phyloP scores from a whole-genome alignment of 2,113 vertebrate species.

The Chloebia gouldiae region DNA sequence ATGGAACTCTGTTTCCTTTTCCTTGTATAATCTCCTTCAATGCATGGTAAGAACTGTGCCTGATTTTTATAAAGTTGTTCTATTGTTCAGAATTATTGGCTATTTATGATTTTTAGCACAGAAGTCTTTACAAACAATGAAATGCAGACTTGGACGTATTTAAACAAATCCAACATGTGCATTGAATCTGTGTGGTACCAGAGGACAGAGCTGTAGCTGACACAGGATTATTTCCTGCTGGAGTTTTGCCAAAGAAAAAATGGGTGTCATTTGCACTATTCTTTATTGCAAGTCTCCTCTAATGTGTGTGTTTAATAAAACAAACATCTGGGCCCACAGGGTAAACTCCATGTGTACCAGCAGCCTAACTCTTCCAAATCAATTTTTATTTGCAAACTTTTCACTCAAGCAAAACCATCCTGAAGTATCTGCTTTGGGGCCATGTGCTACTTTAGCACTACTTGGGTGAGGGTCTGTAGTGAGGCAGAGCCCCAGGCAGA shows the following conservation, averaged over 20 bases:
- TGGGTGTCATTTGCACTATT: neutral
- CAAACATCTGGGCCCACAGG: constrained; percentile 44
- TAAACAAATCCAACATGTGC: constrained; percentile 26
- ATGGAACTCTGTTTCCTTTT: neutral
- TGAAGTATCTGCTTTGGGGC: neutral
- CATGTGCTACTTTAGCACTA: neutral
- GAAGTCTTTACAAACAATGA: constrained; percentile 42
- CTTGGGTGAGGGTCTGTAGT: neutral
- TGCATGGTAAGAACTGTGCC: neutral
- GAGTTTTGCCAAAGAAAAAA: constrained; percentile 56
- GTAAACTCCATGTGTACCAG: neutral
- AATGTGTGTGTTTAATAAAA: constrained; percentile 58
- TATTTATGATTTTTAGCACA: constrained; percentile 45
- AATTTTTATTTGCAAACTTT: neutral
- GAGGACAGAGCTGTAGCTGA: constrained; percentile 5
- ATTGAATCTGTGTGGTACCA: neutral
- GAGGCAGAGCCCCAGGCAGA: neutral
- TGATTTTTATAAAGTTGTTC: neutral
- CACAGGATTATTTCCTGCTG: constrained; percentile 62
- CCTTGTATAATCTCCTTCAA: neutral
- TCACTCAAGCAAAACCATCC: neutral
- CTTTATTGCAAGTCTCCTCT: neutral
- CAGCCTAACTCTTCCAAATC: neutral
- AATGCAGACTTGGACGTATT: neutral
- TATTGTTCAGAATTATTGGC: constrained; percentile 4